phyloP scores from a whole-genome alignment of 2,113 vertebrate genomes.

The Macrotus californicus region DNA sequence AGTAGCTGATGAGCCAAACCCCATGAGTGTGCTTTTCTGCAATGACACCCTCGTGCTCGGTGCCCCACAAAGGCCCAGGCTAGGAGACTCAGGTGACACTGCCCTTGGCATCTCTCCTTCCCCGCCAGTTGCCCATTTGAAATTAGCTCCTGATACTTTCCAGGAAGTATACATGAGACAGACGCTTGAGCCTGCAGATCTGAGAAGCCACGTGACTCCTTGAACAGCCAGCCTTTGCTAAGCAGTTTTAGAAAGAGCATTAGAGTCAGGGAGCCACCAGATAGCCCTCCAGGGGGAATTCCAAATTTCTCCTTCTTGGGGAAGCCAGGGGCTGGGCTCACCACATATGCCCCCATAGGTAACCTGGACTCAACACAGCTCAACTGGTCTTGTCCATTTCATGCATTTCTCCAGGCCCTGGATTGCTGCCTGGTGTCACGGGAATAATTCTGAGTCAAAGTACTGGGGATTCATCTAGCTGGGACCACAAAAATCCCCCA shows the following conservation, averaged over 20 bases:
- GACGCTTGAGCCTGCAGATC: not conserved
- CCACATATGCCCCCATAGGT: not conserved
- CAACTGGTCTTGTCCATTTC: not conserved
- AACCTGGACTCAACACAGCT: not conserved
- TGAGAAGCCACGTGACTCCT: not conserved
- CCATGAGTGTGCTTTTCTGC: not conserved
- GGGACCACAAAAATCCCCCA: not conserved
- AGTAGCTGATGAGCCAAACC: not conserved
- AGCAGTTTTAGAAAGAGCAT: constrained; percentile 8
- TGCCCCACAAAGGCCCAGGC: not conserved
- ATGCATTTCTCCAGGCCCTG: not conserved
- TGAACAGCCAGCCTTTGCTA: not conserved
- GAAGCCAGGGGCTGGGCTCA: not conserved
- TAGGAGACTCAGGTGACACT: not conserved
- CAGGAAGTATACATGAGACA: constrained; percentile 24
- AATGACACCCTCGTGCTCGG: not conserved
- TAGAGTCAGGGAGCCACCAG: not conserved
- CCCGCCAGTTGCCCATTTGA: not conserved
- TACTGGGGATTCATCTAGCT: not conserved
- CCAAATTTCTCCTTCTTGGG: not conserved
- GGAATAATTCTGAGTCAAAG: not conserved
- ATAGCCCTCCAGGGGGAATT: not conserved
- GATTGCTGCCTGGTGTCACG: not conserved
- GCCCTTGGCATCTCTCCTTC: not conserved
- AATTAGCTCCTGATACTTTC: constrained; percentile 38